A percentile compares a stretch with the other conserved stretches of the same genome.
Evolutionary conservation across 2,888 invertebrate species (phyloP).

Genomic region (Euphydryas editha): DNA sequence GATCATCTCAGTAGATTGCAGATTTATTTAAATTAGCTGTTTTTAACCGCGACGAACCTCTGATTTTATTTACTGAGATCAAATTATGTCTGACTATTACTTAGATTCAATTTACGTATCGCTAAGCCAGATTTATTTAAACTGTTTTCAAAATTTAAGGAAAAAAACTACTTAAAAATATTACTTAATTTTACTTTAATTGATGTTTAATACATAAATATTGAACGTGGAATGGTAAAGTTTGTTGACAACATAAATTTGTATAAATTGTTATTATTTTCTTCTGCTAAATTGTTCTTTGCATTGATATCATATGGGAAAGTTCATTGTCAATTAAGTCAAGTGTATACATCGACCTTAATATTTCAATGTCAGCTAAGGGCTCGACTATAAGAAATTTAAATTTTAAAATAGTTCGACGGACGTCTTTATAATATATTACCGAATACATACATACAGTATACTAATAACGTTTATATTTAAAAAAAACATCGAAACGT

Average conservation of each 20-base stretch:
- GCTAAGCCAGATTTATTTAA: background rate
- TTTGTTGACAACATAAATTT: no score
- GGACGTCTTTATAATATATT: background rate
- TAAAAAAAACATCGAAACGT: background rate
- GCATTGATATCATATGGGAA: background rate
- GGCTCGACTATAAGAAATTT: background rate
- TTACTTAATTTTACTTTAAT: background rate
- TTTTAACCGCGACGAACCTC: slow-evolving; percentile 42
- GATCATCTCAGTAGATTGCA: slow-evolving; percentile 54
- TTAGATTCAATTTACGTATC: slow-evolving; percentile 17
- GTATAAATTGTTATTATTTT: no score
- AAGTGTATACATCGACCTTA: slow-evolving; percentile 10
- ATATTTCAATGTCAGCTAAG: slow-evolving; percentile 10
- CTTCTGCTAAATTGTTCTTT: background rate
- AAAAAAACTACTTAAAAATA: background rate
- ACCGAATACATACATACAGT: background rate
- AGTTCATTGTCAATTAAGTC: slow-evolving; percentile 10
- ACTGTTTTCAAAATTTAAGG: background rate
- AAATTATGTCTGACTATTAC: slow-evolving; percentile 34
- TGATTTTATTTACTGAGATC: slow-evolving; percentile 47
- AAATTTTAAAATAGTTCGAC: background rate
- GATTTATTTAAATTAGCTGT: slow-evolving; percentile 57
- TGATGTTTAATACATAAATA: background rate
- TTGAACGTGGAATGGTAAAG: no score
- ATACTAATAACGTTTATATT: background rate